Evolutionary conservation across 2,797 vertebrate genomes (phyloP), one percentile per base, ranked within the genome.

Genomic region (Discoglossus pictus): DNA sequence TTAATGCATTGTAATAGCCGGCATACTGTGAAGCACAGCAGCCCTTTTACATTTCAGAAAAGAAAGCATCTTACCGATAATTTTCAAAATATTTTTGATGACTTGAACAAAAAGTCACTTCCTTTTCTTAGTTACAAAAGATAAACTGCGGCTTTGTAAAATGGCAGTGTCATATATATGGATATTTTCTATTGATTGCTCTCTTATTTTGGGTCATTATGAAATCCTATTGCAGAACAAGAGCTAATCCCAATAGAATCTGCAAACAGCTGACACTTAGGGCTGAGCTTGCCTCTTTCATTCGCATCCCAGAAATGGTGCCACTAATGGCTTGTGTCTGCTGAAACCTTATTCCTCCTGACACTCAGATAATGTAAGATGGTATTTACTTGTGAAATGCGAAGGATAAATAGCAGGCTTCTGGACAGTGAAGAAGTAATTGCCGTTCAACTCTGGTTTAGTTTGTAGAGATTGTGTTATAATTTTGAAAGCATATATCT

Each of bases 381-480:
- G 18, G 1, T 69, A 27, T 75, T 72, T 73, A 67, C 63, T 64
- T 47, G 36, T 64, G 59, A 70, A 77, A 76, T 69, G 31, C 51
- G 55, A 51, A 73, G 50, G 17, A 46, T 65, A 60, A 69, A 63
- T 72, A 43, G 7, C 24, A 36, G 6, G 18, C 16, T 47, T 61
- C 21, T 68, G n/a, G 18, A 25, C 43, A 65, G 0, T 36, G 6
- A 42, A 65, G 16, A 60, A 40, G 44, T 72, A 64, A 55, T 48
- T 77, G 1, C 23, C 65, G 6, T 51, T 76, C 34, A 76, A 15
- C 13, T 68, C 34, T 38, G 42, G 61, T 53, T 66, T 77, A 12
- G n/a, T 65, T 55, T 58, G 7, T 18, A 67, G 42, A 53, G 51
- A 58, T 53, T 39, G 12, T 66, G 4, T 74, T 77, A 69, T 40